These are phyloP conservation scores for Imbricaverruca yamaguchii DNA, from an alignment of 2,888 invertebrate genomes.

Conservation along the genomic window DNA sequence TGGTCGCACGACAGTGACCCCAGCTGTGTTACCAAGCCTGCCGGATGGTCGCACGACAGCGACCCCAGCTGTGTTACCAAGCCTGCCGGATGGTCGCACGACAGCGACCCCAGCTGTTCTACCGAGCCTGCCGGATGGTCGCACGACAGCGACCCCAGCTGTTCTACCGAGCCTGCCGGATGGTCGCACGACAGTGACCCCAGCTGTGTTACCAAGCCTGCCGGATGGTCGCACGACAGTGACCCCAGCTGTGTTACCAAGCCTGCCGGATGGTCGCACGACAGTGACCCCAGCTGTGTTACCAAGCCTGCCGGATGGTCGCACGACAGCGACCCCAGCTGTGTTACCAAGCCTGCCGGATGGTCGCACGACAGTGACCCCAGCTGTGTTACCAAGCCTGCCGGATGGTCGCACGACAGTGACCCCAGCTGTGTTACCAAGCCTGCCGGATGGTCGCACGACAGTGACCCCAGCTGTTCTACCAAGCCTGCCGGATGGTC, in stretches of 20 bases:
- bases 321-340: no score
- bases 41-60: conserved; percentile 23
- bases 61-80: conserved; percentile 89
- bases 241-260: conserved; percentile 85
- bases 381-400: conserved; percentile 88
- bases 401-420: conserved; percentile 25
- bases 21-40: conserved; percentile 88
- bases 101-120: conserved; percentile 85
- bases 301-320: conserved; percentile 61
- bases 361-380: conserved; percentile 51
- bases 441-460: conserved; percentile 51
- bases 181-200: conserved; percentile 51
- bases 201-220: conserved; percentile 88
- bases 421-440: conserved; percentile 85
- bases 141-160: no score
- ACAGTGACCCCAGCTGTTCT: conserved; percentile 77
- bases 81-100: conserved; percentile 51
- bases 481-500: conserved; percentile 61
- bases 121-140: conserved; percentile 61
- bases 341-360: conserved; percentile 74
- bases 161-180: conserved; percentile 74
- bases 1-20: conserved; percentile 51
- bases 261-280: conserved; percentile 51
- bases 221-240: conserved; percentile 25
- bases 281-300: conserved; percentile 78